Base-by-base conservation (phyloP, 2,888 invertebrate species). In the Ormyrus thymus region DNA sequence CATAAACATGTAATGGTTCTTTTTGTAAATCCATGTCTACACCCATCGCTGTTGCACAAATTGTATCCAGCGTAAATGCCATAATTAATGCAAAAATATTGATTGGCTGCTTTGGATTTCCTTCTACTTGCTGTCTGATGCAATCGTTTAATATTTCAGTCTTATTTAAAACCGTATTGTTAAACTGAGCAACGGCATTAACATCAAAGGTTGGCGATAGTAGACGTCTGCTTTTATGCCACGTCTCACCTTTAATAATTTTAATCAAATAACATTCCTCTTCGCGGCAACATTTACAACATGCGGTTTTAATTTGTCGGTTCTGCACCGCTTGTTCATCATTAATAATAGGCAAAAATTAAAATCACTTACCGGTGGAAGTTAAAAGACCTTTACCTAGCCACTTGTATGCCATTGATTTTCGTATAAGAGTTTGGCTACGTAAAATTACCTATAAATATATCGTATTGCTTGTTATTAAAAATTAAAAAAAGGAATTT, bases 11-110 rank as follows among this genome's bases (percentile, higher is more conserved):
- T 45, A 91, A 90, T 7, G 83, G 82, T 55, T 91, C 87, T 50
- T 91, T 89, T 86, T 92, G 91, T 7, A 91, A 91, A 84, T 91
- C 89, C 7, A 94, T 89, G 71, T 90, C 87, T 1, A 91, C 90
- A 0, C 94, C 94, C 94, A 94, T 94, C 0, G 94, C 94, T 5
- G 94, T 93, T 86, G 94, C 93, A 78, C 91, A 91, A 73, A 92
- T 91, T 6, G 91, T 87, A 82, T 92, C 92, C 73, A 92, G 82
- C 0, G 92, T 91, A 6, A 91, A 90, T 75, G 92, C 90, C 75
- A 90, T 90, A n/a, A 91, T 84, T 78, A 91, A 87, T 0, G 90
- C 89, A 81, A 92, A 93, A 61, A 93, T 89, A 83, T 93, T 91
- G 9, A 92, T 84, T 1, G 85, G 79, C 45, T 84, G 78, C 1